Base-by-base conservation (phyloP, 2,888 invertebrate species). In the Oscheius onirici region DNA sequence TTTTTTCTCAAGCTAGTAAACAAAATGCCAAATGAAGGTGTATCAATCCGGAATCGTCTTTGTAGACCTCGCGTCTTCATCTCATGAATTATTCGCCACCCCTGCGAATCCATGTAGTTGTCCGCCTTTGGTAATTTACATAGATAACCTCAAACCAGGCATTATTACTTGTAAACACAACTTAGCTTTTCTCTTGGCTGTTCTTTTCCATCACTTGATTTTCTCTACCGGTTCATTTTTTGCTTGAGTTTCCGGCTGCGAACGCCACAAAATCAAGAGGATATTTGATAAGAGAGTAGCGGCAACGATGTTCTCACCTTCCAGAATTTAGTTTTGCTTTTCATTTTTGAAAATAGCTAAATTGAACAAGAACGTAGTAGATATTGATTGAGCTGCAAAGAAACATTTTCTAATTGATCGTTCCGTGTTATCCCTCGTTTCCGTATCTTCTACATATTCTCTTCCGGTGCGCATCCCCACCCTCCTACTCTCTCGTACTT, bases 381-480 rank as follows among this genome's bases (percentile, higher is more conserved):
- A 34, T 6, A 8, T 34, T 34, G 5, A 34, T 34, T 34, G 34
- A 34, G 34, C 34, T 8, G 3, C 34, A 34, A 34, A 34, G 34
- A 34, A 34, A 34, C 5, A 34, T 34, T 34, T 34, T 6, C 34
- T 34, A 34, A 34, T 34, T 34, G 34, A 34, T 34, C 34, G 34
- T 34, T 34, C 34, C 34, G 34, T 8, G 34, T 34, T 34, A 34
- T 28, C 40, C 41, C 58, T 17, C 58, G 63, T 63, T 63, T 63
- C 63, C 63, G 63, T 58, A 8, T 17, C 40, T 17, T 58, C 41
- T 13, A 41, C 17, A 24, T 41, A 58, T 58, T 58, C 49, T 26
- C 46, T 63, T 63, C 63, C 63, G 63, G 63, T 13, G 63, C 63
- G 46, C 46, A 44, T 63, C 46, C 46, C 46, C 49, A n/a, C 20